Percentiles rank a stretch among this genome's conserved stretches.
Evolutionary conservation across 1,140 invertebrate genomes (phyloP).

Genomic region (Tetramorium simillimum): DNA sequence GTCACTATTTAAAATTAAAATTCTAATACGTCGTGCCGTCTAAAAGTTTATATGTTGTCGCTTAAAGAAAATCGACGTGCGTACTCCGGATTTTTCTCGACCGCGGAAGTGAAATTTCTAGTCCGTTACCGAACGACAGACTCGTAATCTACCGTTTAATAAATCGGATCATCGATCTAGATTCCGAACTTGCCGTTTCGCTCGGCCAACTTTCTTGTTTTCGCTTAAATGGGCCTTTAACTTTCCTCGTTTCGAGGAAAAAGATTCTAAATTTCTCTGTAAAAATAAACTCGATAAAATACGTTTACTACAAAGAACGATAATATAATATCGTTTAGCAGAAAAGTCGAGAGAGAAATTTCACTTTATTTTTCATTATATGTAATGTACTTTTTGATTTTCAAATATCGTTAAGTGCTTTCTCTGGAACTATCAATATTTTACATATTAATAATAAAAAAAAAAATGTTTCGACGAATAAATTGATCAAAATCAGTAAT

Average conservation of each 20-base stretch:
- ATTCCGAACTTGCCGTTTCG: slow-evolving; percentile 53
- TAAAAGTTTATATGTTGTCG: background rate
- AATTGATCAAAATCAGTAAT: background rate
- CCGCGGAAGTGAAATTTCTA: slow-evolving; percentile 54
- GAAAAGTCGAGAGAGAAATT: slow-evolving; percentile 22
- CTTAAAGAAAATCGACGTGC: slow-evolving; percentile 15
- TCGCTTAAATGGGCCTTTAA: slow-evolving; percentile 45
- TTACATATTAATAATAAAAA: background rate
- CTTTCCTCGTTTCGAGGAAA: slow-evolving; percentile 46
- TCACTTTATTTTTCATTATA: slow-evolving; percentile 38
- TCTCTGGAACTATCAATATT: background rate
- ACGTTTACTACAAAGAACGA: slow-evolving; percentile 30
- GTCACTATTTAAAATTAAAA: background rate
- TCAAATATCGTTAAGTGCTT: slow-evolving; percentile 1
- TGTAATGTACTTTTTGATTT: slow-evolving; percentile 17
- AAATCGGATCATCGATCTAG: slow-evolving; percentile 60
- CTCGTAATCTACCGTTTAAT: slow-evolving; percentile 46
- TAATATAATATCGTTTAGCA: background rate
- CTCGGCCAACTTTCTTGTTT: slow-evolving; percentile 49
- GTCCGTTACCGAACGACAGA: slow-evolving; percentile 38
- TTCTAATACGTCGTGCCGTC: background rate
- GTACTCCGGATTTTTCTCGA: slow-evolving; percentile 19
- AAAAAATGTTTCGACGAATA: background rate
- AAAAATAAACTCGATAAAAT: slow-evolving; percentile 40
- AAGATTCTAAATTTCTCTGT: slow-evolving; percentile 43